Base-by-base conservation (phyloP, 2,797 vertebrate genomes). In the Ciconia nigra region DNA sequence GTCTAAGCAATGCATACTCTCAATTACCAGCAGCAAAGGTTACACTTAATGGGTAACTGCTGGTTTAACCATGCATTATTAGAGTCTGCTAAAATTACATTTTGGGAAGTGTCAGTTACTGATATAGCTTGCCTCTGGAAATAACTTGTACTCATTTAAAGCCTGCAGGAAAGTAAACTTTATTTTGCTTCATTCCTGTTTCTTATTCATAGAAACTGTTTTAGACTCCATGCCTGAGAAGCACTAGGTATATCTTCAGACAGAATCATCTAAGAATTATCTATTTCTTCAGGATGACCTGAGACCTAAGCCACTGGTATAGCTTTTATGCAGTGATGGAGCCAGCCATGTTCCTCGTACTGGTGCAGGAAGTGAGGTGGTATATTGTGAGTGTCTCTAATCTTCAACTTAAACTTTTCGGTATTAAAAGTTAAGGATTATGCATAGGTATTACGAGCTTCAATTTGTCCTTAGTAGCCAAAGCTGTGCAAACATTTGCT, bases 21-120 rank as follows among this genome's bases (percentile, higher is more conserved):
- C 80, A 90, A 90, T 94, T 90, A 92, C 62, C 58, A 95, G 84
- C 47, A 92, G 92, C 65, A 96, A 93, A 95, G 76, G 65, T 92
- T 96, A 77, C 47, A 70, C 63, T 80, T 79, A 94, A 91, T 82
- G 80, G 65, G n/a, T 82, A 94, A 90, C 76, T 87, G 39, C 62
- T 93, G 62, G 41, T 87, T 95, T 95, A 91, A 90, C 87, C 65
- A 88, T 76, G 69, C 7, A 3, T 55, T 94, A 93, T 86, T 58
- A 90, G 52, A 61, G 49, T 58, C 78, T 83, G 70, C 42, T 90
- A 59, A 86, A 78, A 72, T 28, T 76, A 66, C 51, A 72, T 76
- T 93, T 91, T 57, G 31, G 66, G 66, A 76, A 76, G 51, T 39
- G 44, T 47, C 77, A 90, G 65, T 76, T 84, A 72, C 41, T 73